Evolutionary conservation across 2,888 invertebrate genomes (phyloP).

Genomic region (Cephalotes varians): DNA sequence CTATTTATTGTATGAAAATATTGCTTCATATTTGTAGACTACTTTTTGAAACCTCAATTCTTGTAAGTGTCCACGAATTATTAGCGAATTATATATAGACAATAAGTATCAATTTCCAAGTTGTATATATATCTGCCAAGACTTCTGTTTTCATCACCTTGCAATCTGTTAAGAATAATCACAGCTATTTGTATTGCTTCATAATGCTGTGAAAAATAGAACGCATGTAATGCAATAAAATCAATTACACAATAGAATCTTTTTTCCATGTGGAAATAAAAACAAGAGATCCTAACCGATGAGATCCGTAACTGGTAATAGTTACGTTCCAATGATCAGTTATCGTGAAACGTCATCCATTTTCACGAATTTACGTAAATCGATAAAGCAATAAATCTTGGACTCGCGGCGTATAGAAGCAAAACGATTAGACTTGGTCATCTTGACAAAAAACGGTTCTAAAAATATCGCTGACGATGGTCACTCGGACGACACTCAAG

Average conservation of each 20-base stretch:
- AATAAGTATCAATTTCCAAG: neutral
- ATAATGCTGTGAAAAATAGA: neutral
- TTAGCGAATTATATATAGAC: no score
- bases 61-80: neutral
- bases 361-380: slow-evolving; percentile 41
- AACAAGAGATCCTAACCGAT: neutral
- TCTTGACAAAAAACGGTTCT: slow-evolving; percentile 47
- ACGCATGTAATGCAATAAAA: neutral
- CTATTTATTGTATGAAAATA: neutral
- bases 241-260: neutral
- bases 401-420: neutral
- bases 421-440: neutral
- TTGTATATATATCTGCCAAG: neutral
- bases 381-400: slow-evolving; percentile 29
- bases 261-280: neutral
- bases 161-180: slow-evolving; percentile 13
- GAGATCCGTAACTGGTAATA: neutral
- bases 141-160: neutral
- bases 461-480: slow-evolving; percentile 58
- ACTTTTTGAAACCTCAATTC: neutral
- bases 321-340: neutral
- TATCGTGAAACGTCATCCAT: neutral
- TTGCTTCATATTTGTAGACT: neutral
- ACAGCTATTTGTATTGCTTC: neutral
- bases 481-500: slow-evolving; percentile 16